These are phyloP conservation scores for Anastatus disparis DNA, from an alignment of 1,140 invertebrate species.

Conservation along the genomic window DNA sequence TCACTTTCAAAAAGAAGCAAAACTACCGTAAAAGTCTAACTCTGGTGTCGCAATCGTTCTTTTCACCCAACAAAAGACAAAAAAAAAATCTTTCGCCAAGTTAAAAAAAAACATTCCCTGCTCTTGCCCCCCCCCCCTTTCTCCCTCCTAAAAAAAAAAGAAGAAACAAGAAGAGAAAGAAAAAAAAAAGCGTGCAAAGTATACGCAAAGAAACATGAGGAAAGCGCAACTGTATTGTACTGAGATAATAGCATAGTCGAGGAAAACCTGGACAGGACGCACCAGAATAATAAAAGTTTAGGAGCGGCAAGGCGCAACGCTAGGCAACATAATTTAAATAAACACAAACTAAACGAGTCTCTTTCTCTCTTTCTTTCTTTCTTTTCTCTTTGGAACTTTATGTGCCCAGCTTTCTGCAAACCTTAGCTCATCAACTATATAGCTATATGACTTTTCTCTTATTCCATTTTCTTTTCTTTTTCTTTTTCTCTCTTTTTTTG, in stretches of 20 bases:
- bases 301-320: conserved; percentile 17
- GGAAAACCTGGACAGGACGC: conserved; percentile 45
- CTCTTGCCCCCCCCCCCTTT: too few relatives aligned
- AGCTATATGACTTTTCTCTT: background rate
- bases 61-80: conserved; percentile 23
- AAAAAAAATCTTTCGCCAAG: conserved; percentile 28
- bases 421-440: conserved; percentile 24
- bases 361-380: too few relatives aligned
- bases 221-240: conserved; percentile 22
- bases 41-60: conserved; percentile 8
- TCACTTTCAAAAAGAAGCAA: conserved; percentile 26
- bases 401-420: background rate
- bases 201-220: conserved; percentile 21
- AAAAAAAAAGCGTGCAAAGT: conserved; percentile 13
- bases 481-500: background rate
- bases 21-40: background rate
- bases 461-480: background rate
- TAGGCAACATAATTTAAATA: conserved; percentile 48
- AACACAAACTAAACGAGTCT: conserved; percentile 48
- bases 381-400: conserved; percentile 29
- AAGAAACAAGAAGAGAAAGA: background rate
- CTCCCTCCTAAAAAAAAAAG: background rate
- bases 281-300: conserved; percentile 53
- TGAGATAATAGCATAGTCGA: conserved; percentile 43
- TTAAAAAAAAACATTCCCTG: too few relatives aligned